These are phyloP conservation scores for Lampris incognitus DNA, from an alignment of 2,113 vertebrate genomes.

Conservation along the genomic window DNA sequence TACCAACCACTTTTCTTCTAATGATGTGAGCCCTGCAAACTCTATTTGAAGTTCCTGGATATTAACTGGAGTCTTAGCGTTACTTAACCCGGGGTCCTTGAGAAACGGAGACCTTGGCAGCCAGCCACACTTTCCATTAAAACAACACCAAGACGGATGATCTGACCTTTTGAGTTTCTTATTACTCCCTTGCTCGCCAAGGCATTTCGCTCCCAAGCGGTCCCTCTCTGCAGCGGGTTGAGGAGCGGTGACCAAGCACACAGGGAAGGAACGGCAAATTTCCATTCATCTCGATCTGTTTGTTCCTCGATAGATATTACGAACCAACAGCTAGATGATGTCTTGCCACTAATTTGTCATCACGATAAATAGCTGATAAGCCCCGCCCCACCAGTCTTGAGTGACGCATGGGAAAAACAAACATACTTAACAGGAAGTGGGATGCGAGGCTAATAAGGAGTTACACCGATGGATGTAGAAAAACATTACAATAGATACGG, in stretches of 20 bases:
- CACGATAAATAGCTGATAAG: background rate
- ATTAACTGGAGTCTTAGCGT: conserved; percentile 67
- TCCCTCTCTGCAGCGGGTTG: conserved; percentile 54
- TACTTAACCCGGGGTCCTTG: conserved; percentile 68
- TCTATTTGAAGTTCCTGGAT: conserved; percentile 47
- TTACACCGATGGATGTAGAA: too few relatives aligned
- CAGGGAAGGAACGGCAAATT: conserved; percentile 33
- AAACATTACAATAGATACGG: background rate
- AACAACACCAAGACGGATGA: conserved; percentile 71
- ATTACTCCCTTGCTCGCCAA: conserved; percentile 60
- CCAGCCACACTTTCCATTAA: conserved; percentile 72
- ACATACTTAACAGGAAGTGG: too few relatives aligned
- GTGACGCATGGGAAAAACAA: too few relatives aligned
- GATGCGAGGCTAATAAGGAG: background rate
- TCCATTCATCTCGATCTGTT: conserved; percentile 6
- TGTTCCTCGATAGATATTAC: background rate
- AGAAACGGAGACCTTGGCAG: conserved; percentile 63
- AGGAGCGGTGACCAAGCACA: conserved; percentile 29
- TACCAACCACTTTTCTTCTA: conserved; percentile 45
- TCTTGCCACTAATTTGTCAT: background rate
- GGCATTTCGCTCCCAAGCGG: conserved; percentile 40
- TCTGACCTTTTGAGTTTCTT: conserved; percentile 75
- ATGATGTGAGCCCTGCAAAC: conserved; percentile 37
- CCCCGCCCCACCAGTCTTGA: too few relatives aligned
- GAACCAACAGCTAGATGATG: background rate